Evolutionary conservation across 2,888 invertebrate species (phyloP).

Genomic region (Alsophila aescularia): DNA sequence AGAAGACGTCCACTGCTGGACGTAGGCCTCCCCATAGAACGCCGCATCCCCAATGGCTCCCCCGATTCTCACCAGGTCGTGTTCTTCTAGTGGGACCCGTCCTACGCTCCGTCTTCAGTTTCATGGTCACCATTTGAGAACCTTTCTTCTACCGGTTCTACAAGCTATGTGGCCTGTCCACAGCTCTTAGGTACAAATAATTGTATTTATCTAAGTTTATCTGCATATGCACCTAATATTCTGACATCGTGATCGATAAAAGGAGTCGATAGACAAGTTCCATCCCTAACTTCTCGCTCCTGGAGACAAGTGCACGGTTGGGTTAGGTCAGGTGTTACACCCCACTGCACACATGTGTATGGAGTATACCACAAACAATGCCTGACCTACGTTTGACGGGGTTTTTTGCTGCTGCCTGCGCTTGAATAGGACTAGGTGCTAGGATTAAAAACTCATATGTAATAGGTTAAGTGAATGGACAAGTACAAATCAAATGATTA

Average conservation of each 20-base stretch:
- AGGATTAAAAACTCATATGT: constrained; percentile 18
- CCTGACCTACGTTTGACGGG: constrained; percentile 39
- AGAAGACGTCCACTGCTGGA: too few species aligned
- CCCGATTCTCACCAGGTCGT: too few species aligned
- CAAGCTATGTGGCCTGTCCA: too few species aligned
- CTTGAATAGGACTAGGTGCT: constrained; percentile 32
- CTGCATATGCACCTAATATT: too few species aligned
- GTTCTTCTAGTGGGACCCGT: too few species aligned
- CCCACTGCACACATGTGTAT: constrained; percentile 62
- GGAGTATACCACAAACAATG: constrained; percentile 41
- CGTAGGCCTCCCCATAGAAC: too few species aligned
- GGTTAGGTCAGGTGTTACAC: constrained; percentile 81
- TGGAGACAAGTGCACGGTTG: constrained; percentile 79
- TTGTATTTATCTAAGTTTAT: too few species aligned
- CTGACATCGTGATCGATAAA: constrained; percentile 40
- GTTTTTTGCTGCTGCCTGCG: constrained; percentile 37
- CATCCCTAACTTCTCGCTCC: constrained; percentile 58
- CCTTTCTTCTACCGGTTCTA: too few species aligned
- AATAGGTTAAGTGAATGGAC: constrained; percentile 17
- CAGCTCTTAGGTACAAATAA: too few species aligned
- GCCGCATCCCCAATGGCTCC: too few species aligned
- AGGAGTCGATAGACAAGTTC: constrained; percentile 18
- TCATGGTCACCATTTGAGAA: too few species aligned
- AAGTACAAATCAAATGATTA: constrained; percentile 5
- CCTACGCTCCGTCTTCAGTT: too few species aligned